Evolutionary conservation across 2,113 vertebrate species (phyloP).

Genomic region (Acanthisitta chloris): DNA sequence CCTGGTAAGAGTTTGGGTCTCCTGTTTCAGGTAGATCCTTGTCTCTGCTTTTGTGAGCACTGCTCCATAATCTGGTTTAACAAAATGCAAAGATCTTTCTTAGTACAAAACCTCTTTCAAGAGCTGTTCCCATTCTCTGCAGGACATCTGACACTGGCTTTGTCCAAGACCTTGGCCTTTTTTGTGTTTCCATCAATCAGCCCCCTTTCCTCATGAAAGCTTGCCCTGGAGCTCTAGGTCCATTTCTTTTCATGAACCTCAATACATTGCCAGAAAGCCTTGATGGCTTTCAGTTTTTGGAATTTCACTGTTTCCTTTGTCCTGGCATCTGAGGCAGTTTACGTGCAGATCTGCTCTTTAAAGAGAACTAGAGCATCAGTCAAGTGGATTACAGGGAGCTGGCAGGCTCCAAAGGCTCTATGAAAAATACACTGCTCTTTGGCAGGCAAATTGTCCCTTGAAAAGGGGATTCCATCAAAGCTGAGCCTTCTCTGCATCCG

Average conservation of each 20-base stretch:
- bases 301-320: background rate
- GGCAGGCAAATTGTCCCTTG: background rate
- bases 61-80: background rate
- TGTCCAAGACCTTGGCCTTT: background rate
- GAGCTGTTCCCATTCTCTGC: background rate
- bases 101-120: background rate
- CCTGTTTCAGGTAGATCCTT: background rate
- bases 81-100: background rate
- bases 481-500: background rate
- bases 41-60: background rate
- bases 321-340: background rate
- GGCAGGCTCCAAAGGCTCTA: background rate
- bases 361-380: background rate
- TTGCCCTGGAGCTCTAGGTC: background rate
- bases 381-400: background rate
- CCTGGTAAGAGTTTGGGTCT: background rate
- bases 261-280: background rate
- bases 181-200: background rate
- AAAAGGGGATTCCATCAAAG: background rate
- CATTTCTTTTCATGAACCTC: background rate
- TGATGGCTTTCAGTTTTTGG: background rate
- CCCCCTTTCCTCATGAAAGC: background rate
- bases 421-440: background rate
- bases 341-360: background rate
- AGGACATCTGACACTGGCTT: background rate